phyloP scores from a whole-genome alignment of 2,797 vertebrate genomes.

The Tauraco hartlaubi region DNA sequence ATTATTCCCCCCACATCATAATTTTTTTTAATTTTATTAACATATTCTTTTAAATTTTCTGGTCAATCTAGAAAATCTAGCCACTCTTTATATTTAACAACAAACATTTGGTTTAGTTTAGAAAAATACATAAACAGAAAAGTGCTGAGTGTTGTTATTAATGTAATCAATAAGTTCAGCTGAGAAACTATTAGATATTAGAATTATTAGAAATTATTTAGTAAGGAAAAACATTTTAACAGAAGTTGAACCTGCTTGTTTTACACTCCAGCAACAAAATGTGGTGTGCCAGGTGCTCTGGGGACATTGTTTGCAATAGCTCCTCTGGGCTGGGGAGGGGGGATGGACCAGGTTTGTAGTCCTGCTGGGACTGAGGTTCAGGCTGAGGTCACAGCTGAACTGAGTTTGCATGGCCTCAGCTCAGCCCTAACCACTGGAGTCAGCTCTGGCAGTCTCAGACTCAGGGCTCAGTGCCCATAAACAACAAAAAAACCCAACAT shows the following conservation, averaged over 20 bases:
- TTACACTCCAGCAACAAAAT: neutral
- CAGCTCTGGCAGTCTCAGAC: neutral
- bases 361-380: neutral
- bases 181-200: neutral
- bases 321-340: neutral
- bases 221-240: neutral
- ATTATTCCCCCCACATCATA: rapidly evolving
- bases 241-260: neutral
- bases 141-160: rapidly evolving
- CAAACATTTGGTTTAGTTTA: neutral
- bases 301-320: neutral
- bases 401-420: neutral
- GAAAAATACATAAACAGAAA: neutral
- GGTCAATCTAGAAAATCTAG: neutral
- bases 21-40: neutral
- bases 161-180: neutral
- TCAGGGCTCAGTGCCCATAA: too few relatives aligned
- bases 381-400: neutral
- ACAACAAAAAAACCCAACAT: neutral
- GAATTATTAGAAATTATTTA: neutral
- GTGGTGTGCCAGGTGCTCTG: neutral
- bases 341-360: neutral
- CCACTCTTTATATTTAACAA: neutral
- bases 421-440: neutral
- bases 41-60: neutral